phyloP scores from a whole-genome alignment of 2,113 vertebrate genomes.

The Buteo buteo region DNA sequence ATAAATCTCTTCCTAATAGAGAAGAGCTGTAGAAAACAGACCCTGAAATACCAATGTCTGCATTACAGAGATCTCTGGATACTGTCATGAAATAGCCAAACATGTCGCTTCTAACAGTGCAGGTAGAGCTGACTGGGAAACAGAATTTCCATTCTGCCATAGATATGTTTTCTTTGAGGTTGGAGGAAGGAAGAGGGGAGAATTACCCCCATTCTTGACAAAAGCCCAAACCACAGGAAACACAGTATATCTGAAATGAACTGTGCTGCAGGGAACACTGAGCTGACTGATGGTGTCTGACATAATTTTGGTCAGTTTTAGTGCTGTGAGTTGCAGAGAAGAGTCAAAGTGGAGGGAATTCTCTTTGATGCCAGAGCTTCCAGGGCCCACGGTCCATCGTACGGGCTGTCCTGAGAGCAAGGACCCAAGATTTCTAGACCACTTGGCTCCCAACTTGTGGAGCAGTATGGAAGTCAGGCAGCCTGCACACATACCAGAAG shows the following conservation, averaged over 20 bases:
- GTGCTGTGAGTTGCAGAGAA: neutral
- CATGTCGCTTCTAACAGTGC: neutral
- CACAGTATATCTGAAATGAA: neutral
- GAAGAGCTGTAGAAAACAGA: constrained; percentile 63
- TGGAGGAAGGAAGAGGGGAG: constrained; percentile 21
- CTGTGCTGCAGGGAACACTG: neutral
- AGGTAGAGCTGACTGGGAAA: constrained; percentile 38
- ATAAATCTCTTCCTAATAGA: constrained; percentile 58
- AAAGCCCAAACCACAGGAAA: constrained; percentile 44
- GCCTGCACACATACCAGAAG: neutral
- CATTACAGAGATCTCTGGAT: constrained; percentile 64
- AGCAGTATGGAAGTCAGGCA: neutral
- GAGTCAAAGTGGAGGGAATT: neutral
- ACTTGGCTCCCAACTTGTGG: neutral
- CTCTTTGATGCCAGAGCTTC: neutral
- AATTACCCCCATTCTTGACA: constrained; percentile 14
- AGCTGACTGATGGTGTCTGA: constrained; percentile 5
- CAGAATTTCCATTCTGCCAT: neutral
- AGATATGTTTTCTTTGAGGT: constrained; percentile 31
- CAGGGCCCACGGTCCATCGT: neutral
- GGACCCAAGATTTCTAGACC: neutral
- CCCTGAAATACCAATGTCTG: constrained; percentile 53
- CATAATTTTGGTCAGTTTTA: constrained; percentile 20
- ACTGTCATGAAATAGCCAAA: constrained; percentile 49
- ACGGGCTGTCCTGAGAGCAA: neutral